Base-by-base conservation (phyloP, 2,113 vertebrate genomes). In the Lutjanus erythropterus region DNA sequence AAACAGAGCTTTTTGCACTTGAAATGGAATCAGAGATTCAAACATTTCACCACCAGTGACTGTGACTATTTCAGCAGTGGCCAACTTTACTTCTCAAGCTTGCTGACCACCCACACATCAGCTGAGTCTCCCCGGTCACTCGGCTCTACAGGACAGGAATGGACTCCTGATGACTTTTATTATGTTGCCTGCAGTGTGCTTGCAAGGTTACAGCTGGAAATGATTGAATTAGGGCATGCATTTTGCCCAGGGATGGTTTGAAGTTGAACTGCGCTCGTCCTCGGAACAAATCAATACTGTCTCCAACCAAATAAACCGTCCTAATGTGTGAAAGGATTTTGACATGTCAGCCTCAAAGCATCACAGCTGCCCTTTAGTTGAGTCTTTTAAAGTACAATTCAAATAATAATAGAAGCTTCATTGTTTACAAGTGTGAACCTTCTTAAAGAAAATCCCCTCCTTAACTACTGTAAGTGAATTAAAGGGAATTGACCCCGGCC, bases 401-500 rank as follows among this genome's bases (percentile, higher is more conserved):
- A 59, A 19, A 18, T 80, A 65, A 86, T 12, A 21, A 75, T 33
- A 73, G 19, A 64, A 70, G 61, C 27, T 21, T 69, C 37, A 44
- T n/a, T 76, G 64, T 77, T 70, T 67, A 37, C 35, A 53, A 41
- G 33, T 53, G 70, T 39, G 41, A 77, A 49, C 42, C 58, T 1
- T 76, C 75, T 81, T 50, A 33, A 44, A 65, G 70, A 61, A 80
- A 85, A 71, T 58, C 75, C 50, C 61, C 44, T 52, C 66, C 58
- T 73, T 35, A 78, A 83, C 64, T 76, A 44, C 71, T 23, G 21
- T 39, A 50, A 77, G 58, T 55, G 68, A 87, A 80, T 81, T 68
- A 65, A 80, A 85, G 53, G 37, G 76, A 84, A 49, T 12, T 83
- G 81, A 89, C 81, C 79, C 75, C 50, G 21, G 86, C 72, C 72